Percentiles rank a stretch among this genome's conserved stretches.
phyloP scores from a whole-genome alignment of 2,888 invertebrate species.

The Orthosia gothica region DNA sequence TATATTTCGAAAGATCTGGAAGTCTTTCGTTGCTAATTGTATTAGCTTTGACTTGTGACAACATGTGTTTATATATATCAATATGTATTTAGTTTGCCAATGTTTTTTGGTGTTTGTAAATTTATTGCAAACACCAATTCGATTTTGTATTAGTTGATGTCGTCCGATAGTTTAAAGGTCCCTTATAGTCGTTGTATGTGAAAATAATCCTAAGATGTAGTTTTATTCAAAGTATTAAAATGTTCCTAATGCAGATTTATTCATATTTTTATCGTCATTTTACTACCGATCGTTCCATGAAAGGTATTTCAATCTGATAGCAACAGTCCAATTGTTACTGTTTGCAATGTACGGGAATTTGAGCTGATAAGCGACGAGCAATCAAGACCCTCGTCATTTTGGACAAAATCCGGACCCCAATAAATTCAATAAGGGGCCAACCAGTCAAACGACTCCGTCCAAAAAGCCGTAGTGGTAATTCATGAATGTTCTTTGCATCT shows the following conservation, averaged over 20 bases:
- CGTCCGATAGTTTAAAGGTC: background rate
- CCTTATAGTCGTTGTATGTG: no score
- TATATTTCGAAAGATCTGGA: slow-evolving; percentile 50
- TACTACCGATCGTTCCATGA: background rate
- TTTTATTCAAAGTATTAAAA: background rate
- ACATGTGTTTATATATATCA: slow-evolving; percentile 5
- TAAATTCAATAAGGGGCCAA: slow-evolving; percentile 31
- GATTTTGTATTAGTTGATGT: background rate
- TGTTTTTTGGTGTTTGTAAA: slow-evolving; percentile 11
- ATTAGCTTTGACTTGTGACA: slow-evolving; percentile 41
- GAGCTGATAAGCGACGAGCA: slow-evolving; percentile 5
- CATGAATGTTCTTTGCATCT: slow-evolving; percentile 27
- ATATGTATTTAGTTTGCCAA: slow-evolving; percentile 6
- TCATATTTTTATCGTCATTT: background rate
- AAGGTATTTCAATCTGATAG: background rate
- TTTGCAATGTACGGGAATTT: slow-evolving; percentile 11
- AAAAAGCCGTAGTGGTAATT: slow-evolving; percentile 11
- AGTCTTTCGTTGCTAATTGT: slow-evolving; percentile 47
- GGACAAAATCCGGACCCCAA: slow-evolving; percentile 38
- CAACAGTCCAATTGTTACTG: background rate
- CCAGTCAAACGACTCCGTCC: slow-evolving; percentile 29
- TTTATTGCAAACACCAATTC: slow-evolving; percentile 7
- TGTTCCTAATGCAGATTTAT: background rate
- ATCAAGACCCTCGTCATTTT: slow-evolving; percentile 24
- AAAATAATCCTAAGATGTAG: no score